Evolutionary conservation across 2,888 invertebrate genomes (phyloP).

Genomic region (Meiosimyza decipiens): DNA sequence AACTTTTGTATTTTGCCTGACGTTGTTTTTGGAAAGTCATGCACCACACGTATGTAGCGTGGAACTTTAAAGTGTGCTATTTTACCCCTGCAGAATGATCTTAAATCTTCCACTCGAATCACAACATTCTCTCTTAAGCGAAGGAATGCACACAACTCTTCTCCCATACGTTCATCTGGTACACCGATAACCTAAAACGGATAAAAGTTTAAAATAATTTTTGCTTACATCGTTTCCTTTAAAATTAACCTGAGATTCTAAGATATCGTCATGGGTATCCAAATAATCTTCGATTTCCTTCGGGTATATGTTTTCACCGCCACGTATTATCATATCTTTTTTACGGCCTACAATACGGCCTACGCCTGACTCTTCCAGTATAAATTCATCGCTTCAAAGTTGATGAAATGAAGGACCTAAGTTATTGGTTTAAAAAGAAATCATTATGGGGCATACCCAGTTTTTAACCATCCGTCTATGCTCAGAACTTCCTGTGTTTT

Average conservation of each 20-base stretch:
- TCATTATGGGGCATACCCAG: slow-evolving; percentile 70
- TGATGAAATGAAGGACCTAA: neutral
- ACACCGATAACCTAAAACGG: slow-evolving; percentile 71
- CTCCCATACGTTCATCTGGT: slow-evolving; percentile 76
- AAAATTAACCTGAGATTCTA: slow-evolving; percentile 72
- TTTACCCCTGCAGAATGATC: slow-evolving; percentile 73
- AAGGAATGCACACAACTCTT: slow-evolving; percentile 75
- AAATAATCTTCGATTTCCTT: slow-evolving; percentile 79
- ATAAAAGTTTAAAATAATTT: neutral
- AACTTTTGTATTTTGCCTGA: slow-evolving; percentile 84
- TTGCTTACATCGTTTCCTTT: neutral
- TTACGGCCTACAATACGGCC: slow-evolving; percentile 74
- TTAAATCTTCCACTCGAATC: slow-evolving; percentile 70
- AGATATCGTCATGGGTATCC: slow-evolving; percentile 74
- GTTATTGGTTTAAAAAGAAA: neutral
- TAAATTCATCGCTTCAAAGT: slow-evolving; percentile 66
- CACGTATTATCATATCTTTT: slow-evolving; percentile 80
- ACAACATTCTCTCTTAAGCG: slow-evolving; percentile 66
- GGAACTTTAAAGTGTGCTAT: slow-evolving; percentile 83
- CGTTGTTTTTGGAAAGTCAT: slow-evolving; percentile 77
- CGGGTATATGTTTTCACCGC: slow-evolving; percentile 83
- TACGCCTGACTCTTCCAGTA: slow-evolving; percentile 74
- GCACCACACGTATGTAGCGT: slow-evolving; percentile 72
- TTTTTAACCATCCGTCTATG: slow-evolving; percentile 76
- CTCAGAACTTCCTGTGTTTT: slow-evolving; percentile 75